Base-by-base conservation (phyloP, 2,888 invertebrate genomes). In the Aleiodes testaceus region DNA sequence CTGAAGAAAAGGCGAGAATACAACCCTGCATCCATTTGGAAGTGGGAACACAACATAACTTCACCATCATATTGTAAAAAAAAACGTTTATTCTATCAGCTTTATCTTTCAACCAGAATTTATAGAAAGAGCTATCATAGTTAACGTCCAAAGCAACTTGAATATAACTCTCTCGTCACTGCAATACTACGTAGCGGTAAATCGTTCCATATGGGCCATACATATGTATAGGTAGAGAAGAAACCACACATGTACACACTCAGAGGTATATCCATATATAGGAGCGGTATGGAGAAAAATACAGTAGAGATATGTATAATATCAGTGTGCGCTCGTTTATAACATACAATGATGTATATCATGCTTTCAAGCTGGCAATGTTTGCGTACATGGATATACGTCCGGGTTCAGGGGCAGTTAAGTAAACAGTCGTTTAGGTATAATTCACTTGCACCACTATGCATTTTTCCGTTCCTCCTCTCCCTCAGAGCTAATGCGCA, bases 111-210 rank as follows among this genome's bases (percentile, higher is more conserved):
- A 67, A 45, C 69, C 70, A 66, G 68, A 63, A 72, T 72, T 69
- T 72, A 70, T 68, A 52, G 72, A 72, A 66, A 71, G 71, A 66
- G 72, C 72, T 71, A 74, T 76, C 69, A 70, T 72, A 68, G 44
- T 64, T 42, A 55, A 55, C 45, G 70, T 59, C 66, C 16, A 69
- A 61, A 69, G 69, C 64, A 71, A 76, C 68, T 59, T 67, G 72
- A 49, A 72, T 74, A 76, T 72, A 42, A 59, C 36, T 36, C 36
- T 42, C 42, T 73, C 73, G 70, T 76, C 76, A 75, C 16, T 74
- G 79, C 75, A 79, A 80, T 80, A 79, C 76, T 78, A 74, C 78
- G 50, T 80, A 80, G 78, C 80, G 80, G 80, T 77, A 77, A 75
- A 78, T 77, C 70, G 77, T 74, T 61, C 52, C 71, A 71, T 75